Evolutionary conservation across 2,888 invertebrate species (phyloP), one percentile per base, ranked within the genome.

Genomic region (Diploptera punctata): DNA sequence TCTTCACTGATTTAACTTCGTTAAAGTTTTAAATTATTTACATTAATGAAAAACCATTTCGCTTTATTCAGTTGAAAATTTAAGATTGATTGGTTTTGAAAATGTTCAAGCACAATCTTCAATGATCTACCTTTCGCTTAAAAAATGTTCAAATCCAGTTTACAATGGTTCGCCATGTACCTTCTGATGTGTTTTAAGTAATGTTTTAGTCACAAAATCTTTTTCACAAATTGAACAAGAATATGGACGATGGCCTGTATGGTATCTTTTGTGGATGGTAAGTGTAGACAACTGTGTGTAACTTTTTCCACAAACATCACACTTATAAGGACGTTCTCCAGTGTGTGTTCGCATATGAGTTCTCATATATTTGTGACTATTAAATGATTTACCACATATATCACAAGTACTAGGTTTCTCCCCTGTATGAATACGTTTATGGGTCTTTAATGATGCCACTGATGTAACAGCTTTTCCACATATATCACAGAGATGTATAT

Each of bases 251-350:
- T 68, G 44, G 16, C 71, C 74, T 1, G 68, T 69, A 31, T 74
- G 74, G 31, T 71, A 71, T 18, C 83, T 78, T 3, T 82, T 81
- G 77, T 83, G 83, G 2, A 82, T 82, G 44, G 82, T 82, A 9
- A 83, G 79, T 0, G 83, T 83, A 7, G 82, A 82, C 3, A 82
- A 82, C 62, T 82, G 82, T 0, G 81, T 76, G 73, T 82, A 82
- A 33, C 78, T 74, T 72, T 80, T 79, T 18, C 79, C 79, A 70
- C 82, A 82, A 18, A 79, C 77, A 33, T 77, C 47, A 47, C 47
- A 47, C n/a, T 47, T 7, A n/a, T n/a, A n/a, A n/a, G n/a, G n/a
- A n/a, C n/a, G n/a, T 73, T n/a, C 73, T 3, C 73, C 73, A 16
- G 70, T 73, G 71, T 73, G 73, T 26, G 75, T 78, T 0, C 81